A percentile compares a stretch with the other conserved stretches of the same genome.
Conservation (phyloP, 2,888 invertebrate species). For the Plagodis pulveraria region DNA sequence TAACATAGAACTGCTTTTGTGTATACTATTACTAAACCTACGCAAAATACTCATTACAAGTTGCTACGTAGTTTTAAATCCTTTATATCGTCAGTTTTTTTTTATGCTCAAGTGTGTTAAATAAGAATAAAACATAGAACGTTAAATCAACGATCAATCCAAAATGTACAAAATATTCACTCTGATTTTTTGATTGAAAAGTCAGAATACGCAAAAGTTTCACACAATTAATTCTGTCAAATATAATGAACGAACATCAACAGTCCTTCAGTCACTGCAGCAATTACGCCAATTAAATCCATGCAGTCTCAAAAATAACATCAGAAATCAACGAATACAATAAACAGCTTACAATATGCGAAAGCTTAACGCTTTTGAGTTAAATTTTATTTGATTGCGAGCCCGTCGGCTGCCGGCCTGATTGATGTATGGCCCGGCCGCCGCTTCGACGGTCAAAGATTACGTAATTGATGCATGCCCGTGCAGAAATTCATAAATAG, state of each 20-base stretch:
- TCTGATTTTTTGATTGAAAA: no score
- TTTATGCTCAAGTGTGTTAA: no score
- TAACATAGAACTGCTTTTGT: no score
- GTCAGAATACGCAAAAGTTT: neutral
- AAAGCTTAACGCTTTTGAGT: slow-evolving; percentile 64
- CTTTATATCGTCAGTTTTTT: no score
- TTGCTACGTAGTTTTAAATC: no score
- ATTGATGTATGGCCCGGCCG: slow-evolving; percentile 74
- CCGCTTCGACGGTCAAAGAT: slow-evolving; percentile 61
- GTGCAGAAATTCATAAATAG: slow-evolving; percentile 50
- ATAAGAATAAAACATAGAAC: no score
- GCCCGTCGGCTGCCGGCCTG: slow-evolving; percentile 65
- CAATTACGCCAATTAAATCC: slow-evolving; percentile 19
- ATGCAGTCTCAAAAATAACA: slow-evolving; percentile 22
- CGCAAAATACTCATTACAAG: no score
- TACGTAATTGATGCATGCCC: slow-evolving; percentile 66
- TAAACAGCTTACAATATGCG: slow-evolving; percentile 47
- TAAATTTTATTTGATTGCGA: slow-evolving; percentile 84
- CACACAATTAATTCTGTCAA: neutral
- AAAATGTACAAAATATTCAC: no score
- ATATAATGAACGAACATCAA: slow-evolving; percentile 14
- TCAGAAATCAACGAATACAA: slow-evolving; percentile 35
- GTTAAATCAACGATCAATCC: no score
- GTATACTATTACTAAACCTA: no score
- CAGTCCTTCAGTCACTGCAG: slow-evolving; percentile 6